phyloP scores from a whole-genome alignment of 1,140 invertebrate genomes.

The Tetramorium parvispinum region DNA sequence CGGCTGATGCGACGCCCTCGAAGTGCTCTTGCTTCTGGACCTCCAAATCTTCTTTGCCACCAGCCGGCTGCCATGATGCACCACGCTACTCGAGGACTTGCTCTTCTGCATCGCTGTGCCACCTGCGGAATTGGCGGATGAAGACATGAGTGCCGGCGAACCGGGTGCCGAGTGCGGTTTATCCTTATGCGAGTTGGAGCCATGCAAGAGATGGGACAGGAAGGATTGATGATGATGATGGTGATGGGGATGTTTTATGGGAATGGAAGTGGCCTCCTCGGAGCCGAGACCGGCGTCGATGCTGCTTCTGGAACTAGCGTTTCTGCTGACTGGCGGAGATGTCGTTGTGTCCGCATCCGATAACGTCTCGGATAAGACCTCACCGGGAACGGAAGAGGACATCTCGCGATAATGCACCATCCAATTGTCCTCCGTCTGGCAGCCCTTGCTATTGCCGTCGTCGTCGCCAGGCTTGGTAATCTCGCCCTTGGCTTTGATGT shows the following conservation, averaged over 20 bases:
- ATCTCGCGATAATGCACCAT: constrained; percentile 85
- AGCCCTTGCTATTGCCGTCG: constrained; percentile 90
- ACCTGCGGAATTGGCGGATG: constrained; percentile 84
- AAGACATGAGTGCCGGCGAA: constrained; percentile 84
- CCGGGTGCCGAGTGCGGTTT: constrained; percentile 84
- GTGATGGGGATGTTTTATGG: constrained; percentile 85
- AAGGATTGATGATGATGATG: constrained; percentile 86
- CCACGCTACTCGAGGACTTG: constrained; percentile 93
- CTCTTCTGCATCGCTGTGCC: constrained; percentile 93
- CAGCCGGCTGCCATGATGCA: constrained; percentile 90
- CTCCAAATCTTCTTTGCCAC: constrained; percentile 94
- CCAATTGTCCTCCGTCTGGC: constrained; percentile 92
- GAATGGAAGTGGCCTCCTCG: constrained; percentile 82
- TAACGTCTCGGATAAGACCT: constrained; percentile 77
- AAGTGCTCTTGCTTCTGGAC: constrained; percentile 92
- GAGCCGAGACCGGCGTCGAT: constrained; percentile 86
- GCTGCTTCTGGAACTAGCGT: constrained; percentile 86
- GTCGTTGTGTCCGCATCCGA: constrained; percentile 86
- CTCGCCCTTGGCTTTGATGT: constrained; percentile 93
- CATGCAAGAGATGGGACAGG: constrained; percentile 89
- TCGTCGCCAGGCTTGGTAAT: constrained; percentile 90
- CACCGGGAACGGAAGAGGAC: constrained; percentile 61
- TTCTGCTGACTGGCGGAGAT: constrained; percentile 81
- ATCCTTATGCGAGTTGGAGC: constrained; percentile 86
- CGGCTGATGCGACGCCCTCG: constrained; percentile 86